These are phyloP conservation scores for Drosophila mojavensis DNA, from an alignment of 1,140 invertebrate species.

Conservation along the genomic window DNA sequence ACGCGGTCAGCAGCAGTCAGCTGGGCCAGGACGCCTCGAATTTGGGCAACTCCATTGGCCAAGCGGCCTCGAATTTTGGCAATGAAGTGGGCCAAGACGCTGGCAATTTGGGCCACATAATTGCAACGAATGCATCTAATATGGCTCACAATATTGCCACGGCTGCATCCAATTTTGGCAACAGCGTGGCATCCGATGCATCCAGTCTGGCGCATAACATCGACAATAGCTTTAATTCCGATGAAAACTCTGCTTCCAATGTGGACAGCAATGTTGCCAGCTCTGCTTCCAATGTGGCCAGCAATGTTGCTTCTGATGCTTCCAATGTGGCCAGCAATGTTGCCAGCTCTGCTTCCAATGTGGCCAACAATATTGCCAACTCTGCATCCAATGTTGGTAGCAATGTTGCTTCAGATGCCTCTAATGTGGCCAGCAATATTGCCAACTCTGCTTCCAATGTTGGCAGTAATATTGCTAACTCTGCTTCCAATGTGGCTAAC, in stretches of 20 bases:
- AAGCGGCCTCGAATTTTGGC: slow-evolving; percentile 19
- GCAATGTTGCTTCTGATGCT: slow-evolving; percentile 10
- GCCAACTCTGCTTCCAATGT: not conserved
- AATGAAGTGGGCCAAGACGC: slow-evolving; percentile 20
- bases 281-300: slow-evolving; percentile 8
- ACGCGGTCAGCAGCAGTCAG: not conserved
- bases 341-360: slow-evolving; percentile 7
- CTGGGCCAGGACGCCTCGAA: slow-evolving; percentile 19
- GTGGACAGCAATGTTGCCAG: not conserved
- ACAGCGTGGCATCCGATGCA: not conserved
- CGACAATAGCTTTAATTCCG: not conserved
- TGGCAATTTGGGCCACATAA: slow-evolving; percentile 14
- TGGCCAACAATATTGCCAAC: not conserved
- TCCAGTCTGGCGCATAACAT: slow-evolving; percentile 12
- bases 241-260: not conserved
- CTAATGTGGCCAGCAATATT: slow-evolving; percentile 4
- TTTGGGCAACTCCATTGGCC: slow-evolving; percentile 1
- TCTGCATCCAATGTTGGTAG: not conserved
- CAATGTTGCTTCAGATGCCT: not conserved
- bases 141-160: slow-evolving; percentile 1
- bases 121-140: not conserved
- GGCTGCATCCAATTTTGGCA: slow-evolving; percentile 1
- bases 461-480: too few relatives aligned
- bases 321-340: not conserved
- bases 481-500: not conserved